phyloP scores from a whole-genome alignment of 1,140 invertebrate genomes.

The Leptopilina boulardi region DNA sequence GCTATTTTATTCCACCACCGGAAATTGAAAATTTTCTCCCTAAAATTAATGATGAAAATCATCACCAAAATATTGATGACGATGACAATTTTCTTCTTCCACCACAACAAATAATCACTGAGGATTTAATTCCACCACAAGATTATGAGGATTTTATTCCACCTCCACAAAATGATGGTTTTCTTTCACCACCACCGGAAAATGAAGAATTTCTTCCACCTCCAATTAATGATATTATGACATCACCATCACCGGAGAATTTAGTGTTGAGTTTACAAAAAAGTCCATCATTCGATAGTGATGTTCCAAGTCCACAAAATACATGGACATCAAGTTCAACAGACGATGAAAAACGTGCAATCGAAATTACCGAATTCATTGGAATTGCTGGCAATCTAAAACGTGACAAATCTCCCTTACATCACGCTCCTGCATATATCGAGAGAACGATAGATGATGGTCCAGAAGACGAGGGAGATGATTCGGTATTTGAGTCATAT shows the following conservation, averaged over 20 bases:
- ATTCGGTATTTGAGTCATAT: conserved; percentile 70
- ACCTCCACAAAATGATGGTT: not conserved
- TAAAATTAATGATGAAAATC: too few species aligned
- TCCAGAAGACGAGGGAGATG: conserved; percentile 70
- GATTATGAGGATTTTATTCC: not conserved
- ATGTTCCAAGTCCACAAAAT: not conserved
- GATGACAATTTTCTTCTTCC: not conserved
- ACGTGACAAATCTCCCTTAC: conserved; percentile 8
- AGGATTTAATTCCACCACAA: not conserved
- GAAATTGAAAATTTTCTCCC: not conserved
- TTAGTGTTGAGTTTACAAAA: not conserved
- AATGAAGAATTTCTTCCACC: not conserved
- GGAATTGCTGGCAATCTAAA: not conserved
- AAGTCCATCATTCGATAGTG: not conserved
- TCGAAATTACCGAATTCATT: conserved; percentile 16
- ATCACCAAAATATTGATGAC: too few species aligned
- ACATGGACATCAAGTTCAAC: not conserved
- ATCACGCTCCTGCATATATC: conserved; percentile 59
- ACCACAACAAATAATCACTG: not conserved
- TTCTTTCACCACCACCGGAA: not conserved
- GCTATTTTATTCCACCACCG: not conserved
- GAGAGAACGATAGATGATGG: conserved; percentile 66
- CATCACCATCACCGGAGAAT: not conserved
- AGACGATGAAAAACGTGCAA: not conserved
- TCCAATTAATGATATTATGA: not conserved